Evolutionary conservation across 2,113 vertebrate species (phyloP).

Genomic region (Brevimyrus niger): DNA sequence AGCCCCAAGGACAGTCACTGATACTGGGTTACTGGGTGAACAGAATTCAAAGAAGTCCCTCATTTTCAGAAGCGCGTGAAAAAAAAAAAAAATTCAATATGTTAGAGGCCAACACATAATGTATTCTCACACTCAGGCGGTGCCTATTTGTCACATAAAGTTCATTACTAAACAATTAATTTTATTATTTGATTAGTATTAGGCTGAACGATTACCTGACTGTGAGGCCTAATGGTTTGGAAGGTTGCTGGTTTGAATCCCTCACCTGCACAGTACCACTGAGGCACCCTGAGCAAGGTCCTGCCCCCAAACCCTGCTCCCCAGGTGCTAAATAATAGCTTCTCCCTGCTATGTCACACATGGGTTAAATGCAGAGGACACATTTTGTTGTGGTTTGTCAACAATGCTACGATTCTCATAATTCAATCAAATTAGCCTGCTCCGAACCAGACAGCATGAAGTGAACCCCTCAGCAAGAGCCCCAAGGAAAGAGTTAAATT

Average conservation of each 20-base stretch:
- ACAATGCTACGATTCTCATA: too few species aligned
- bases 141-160: not conserved
- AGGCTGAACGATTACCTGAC: not conserved
- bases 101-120: not conserved
- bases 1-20: not conserved
- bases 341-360: too few species aligned
- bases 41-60: not conserved
- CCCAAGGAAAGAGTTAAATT: not conserved
- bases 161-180: not conserved
- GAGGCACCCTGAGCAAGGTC: too few species aligned
- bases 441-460: not conserved
- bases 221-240: not conserved
- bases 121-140: not conserved
- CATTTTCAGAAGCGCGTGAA: not conserved
- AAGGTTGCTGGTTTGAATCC: too few species aligned
- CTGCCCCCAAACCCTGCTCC: too few species aligned
- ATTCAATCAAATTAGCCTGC: too few species aligned
- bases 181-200: not conserved
- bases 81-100: not conserved
- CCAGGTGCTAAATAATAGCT: too few species aligned
- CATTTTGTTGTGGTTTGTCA: too few species aligned
- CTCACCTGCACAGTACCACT: too few species aligned
- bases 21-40: not conserved
- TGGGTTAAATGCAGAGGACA: too few species aligned
- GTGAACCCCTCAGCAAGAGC: not conserved